These are phyloP conservation scores for Bruchidius siliquastri DNA, from an alignment of 2,888 invertebrate species.

Conservation along the genomic window DNA sequence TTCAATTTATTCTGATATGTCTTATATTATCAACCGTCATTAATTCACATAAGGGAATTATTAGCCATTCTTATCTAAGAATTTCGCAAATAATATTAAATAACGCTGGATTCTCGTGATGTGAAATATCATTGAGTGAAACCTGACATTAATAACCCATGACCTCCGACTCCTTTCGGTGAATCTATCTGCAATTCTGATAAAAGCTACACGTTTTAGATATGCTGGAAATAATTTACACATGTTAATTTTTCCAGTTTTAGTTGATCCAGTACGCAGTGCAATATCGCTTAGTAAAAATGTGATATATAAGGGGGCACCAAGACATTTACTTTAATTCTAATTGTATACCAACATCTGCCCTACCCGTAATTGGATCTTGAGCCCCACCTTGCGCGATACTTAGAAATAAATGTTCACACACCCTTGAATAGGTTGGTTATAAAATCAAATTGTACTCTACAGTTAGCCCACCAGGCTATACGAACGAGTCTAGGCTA, in stretches of 20 bases:
- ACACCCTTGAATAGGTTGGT: no score
- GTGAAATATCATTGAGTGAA: background rate
- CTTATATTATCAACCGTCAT: background rate
- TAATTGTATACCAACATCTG: no score
- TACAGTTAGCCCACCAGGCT: no score
- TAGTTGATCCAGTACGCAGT: background rate
- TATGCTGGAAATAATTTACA: background rate
- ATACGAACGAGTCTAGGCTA: no score
- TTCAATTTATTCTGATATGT: background rate
- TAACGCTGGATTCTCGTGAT: background rate
- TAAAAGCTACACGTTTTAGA: background rate
- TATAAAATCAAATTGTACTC: no score
- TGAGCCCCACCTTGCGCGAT: no score
- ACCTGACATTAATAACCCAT: background rate
- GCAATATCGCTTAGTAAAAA: background rate
- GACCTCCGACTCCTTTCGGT: background rate
- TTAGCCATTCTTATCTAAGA: background rate
- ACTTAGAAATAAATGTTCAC: no score
- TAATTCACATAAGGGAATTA: background rate
- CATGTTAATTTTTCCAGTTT: background rate
- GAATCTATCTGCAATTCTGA: background rate
- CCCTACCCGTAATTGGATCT: no score
- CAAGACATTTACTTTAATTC: no score
- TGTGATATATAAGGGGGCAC: no score
- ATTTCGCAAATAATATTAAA: background rate